Evolutionary conservation across 2,797 vertebrate species (phyloP).

Genomic region (Danio jaintianensis): DNA sequence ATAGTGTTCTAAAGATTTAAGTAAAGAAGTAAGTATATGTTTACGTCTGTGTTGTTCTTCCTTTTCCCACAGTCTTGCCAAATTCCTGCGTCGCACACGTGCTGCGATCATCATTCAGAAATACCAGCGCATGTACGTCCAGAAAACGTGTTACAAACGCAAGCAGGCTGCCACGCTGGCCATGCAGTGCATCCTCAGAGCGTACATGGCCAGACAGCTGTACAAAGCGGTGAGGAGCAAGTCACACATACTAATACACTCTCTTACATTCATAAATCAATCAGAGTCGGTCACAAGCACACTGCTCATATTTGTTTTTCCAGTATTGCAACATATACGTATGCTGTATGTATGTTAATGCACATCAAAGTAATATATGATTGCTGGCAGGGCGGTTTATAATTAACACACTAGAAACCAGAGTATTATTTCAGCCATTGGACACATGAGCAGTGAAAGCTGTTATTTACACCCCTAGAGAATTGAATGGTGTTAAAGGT

Average conservation of each 20-base stretch:
- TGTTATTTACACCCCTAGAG: not conserved
- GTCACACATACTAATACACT: not conserved
- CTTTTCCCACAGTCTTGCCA: constrained; percentile 80
- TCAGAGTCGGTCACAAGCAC: not conserved
- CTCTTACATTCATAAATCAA: not conserved
- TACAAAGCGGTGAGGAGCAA: constrained; percentile 85
- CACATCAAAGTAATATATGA: not conserved
- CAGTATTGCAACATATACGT: not conserved
- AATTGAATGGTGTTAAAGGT: constrained; percentile 6
- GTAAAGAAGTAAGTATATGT: not conserved
- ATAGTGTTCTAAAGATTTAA: too few relatives aligned
- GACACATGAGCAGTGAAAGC: constrained; percentile 37
- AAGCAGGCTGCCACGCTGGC: constrained; percentile 84
- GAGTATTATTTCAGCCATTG: constrained; percentile 44
- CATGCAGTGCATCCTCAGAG: constrained; percentile 91
- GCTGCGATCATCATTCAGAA: constrained; percentile 92
- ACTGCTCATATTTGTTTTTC: not conserved
- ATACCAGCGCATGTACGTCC: constrained; percentile 90
- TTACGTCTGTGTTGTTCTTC: not conserved
- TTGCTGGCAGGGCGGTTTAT: constrained; percentile 39
- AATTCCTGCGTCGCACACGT: constrained; percentile 89
- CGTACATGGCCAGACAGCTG: constrained; percentile 88
- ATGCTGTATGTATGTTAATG: not conserved
- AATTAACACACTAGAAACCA: constrained; percentile 40
- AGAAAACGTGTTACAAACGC: constrained; percentile 82